These are phyloP conservation scores for Lasiurus cinereus DNA, from an alignment of 2,113 vertebrate species.

Conservation along the genomic window DNA sequence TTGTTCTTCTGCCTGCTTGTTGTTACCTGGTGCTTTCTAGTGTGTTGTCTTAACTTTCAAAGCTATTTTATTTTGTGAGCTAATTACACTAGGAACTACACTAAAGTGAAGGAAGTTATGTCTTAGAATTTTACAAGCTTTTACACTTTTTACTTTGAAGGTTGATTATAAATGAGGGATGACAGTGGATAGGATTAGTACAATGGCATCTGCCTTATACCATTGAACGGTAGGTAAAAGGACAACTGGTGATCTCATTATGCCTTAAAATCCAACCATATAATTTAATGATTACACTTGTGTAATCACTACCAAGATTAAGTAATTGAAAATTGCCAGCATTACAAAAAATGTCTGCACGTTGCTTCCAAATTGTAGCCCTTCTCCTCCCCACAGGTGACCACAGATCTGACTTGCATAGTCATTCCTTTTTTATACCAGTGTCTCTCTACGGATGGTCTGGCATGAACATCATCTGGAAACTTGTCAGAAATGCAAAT, in stretches of 20 bases:
- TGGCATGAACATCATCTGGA: not conserved
- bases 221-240: not conserved
- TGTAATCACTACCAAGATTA: not conserved
- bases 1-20: not conserved
- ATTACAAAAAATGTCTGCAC: not conserved
- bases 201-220: not conserved
- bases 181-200: not conserved
- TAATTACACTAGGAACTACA: slow-evolving; percentile 3
- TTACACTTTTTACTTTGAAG: not conserved
- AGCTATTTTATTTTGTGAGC: slow-evolving; percentile 44
- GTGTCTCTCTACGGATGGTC: not conserved
- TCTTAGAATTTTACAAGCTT: not conserved
- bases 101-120: not conserved
- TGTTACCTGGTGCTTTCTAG: not conserved
- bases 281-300: not conserved
- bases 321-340: not conserved
- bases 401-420: not conserved
- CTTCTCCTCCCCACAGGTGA: not conserved
- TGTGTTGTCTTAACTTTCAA: not conserved
- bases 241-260: not conserved
- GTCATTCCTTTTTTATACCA: slow-evolving; percentile 11
- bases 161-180: not conserved
- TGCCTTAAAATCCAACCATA: not conserved
- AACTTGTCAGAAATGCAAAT: slow-evolving; percentile 51
- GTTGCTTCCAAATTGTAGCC: not conserved